Evolutionary conservation across 2,888 invertebrate genomes (phyloP).

Genomic region (Ephialtes manifestator): DNA sequence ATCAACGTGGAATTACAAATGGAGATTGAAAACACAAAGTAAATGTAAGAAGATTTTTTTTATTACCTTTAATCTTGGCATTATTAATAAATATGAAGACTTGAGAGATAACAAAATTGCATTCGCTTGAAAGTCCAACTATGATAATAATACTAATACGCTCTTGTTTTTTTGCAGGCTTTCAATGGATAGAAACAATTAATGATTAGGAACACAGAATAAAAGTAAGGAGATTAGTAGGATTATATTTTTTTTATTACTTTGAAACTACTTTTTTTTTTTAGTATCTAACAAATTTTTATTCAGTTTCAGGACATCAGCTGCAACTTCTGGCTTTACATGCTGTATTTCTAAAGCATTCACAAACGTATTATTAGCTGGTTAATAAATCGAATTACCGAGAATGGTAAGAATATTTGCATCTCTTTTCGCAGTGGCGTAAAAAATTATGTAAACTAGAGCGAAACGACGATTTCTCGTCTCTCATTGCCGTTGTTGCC

Average conservation of each 20-base stretch:
- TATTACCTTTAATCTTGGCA: neutral
- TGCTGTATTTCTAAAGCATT: neutral
- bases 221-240: neutral
- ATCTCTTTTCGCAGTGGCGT: constrained; percentile 2
- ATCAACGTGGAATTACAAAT: neutral
- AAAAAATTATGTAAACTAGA: constrained; percentile 13
- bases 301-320: constrained; percentile 23
- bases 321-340: neutral
- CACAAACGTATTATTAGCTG: neutral
- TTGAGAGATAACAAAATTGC: neutral
- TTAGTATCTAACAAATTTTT: neutral
- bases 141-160: neutral
- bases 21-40: neutral
- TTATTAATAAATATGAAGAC: neutral
- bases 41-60: constrained; percentile 1
- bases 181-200: neutral
- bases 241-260: neutral
- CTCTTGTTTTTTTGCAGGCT: constrained; percentile 21
- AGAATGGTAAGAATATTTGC: constrained; percentile 30
- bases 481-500: neutral
- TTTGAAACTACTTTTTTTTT: neutral
- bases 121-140: neutral
- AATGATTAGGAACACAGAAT: neutral
- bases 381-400: neutral
- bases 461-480: constrained; percentile 27